Evolutionary conservation across 92 coral and sea anemone species (phyloP), one percentile per base, ranked within the genome.

Genomic region (Phenganax marumi): DNA sequence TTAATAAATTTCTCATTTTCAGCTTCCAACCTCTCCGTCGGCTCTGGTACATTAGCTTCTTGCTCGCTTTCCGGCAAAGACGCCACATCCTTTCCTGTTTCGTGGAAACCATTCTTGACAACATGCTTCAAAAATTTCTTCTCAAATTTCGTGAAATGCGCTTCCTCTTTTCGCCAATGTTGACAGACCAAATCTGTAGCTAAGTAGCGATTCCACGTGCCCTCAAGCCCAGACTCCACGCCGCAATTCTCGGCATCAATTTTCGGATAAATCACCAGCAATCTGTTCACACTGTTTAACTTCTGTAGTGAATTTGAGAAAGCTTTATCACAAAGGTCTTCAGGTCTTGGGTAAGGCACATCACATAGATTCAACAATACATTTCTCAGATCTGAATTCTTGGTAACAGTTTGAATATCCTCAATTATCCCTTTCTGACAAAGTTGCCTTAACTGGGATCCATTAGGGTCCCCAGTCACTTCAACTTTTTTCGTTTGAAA

Each of bases 341-440:
- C 83, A 18, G 72, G 83, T 62, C 83, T 61, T 47, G 83, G 83
- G 61, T 78, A 78, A 1, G 83, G 83, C 19, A 78, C 83, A 50
- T 78, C 83, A 23, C 83, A 78, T 0, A 78, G 61, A 48, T 63
- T 78, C 52, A 78, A 50, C 24, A 78, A 21, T 0, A 78, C 56
- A 50, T 78, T 78, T 18, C 68, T 58, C 2, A 23, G 63, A 12
- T 52, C 51, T 3, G 73, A 78, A 58, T 78, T 63, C 73, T 62
- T 61, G 18, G 63, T 11, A 22, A 78, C 52, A 62, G 22, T 21
- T 72, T 61, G 56, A 22, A 78, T 78, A 21, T 78, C 83, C 39
- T 78, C 83, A 11, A 78, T 46, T 24, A 78, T 78, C 73, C 83
- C 83, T 24, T 50, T 78, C 60, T 78, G 83, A 78, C 83, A 78